Conservation (phyloP, 2,888 invertebrate species). For the Acleris emargana region DNA sequence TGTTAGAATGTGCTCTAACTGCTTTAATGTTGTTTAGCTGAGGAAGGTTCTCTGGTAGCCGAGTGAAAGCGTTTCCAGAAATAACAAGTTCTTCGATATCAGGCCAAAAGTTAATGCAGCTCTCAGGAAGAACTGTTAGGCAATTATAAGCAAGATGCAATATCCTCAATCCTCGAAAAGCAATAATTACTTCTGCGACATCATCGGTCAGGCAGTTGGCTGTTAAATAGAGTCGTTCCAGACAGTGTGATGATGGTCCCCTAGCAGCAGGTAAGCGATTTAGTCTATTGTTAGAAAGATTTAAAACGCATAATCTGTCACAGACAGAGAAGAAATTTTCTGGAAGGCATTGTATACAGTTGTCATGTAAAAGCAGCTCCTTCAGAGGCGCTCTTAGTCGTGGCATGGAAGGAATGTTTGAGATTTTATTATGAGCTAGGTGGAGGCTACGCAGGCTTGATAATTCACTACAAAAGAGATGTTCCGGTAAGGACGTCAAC, state of each 20-base stretch:
- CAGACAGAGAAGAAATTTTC: conserved; percentile 89
- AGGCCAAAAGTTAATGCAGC: conserved; percentile 89
- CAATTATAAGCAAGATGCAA: conserved; percentile 92
- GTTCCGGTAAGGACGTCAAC: conserved; percentile 87
- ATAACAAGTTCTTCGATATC: conserved; percentile 92
- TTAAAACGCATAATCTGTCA: conserved; percentile 86
- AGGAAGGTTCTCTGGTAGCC: conserved; percentile 90
- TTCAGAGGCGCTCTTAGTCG: conserved; percentile 85
- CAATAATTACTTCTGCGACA: conserved; percentile 86
- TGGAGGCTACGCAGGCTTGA: conserved; percentile 89
- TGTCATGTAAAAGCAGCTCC: conserved; percentile 90
- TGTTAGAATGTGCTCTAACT: conserved; percentile 92
- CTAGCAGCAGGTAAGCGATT: conserved; percentile 86
- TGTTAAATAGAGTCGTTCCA: conserved; percentile 89
- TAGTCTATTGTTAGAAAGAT: conserved; percentile 91
- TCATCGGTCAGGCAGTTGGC: conserved; percentile 90
- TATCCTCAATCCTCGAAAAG: conserved; percentile 86
- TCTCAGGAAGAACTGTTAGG: conserved; percentile 88
- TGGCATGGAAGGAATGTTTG: conserved; percentile 88
- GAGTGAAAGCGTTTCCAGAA: conserved; percentile 91
- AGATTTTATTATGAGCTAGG: conserved; percentile 90
- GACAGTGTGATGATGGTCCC: conserved; percentile 83
- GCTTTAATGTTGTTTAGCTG: conserved; percentile 88
- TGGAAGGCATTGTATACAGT: conserved; percentile 89
- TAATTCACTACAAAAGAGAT: conserved; percentile 89